phyloP scores from a whole-genome alignment of 2,113 vertebrate species.

The Gallinago media region DNA sequence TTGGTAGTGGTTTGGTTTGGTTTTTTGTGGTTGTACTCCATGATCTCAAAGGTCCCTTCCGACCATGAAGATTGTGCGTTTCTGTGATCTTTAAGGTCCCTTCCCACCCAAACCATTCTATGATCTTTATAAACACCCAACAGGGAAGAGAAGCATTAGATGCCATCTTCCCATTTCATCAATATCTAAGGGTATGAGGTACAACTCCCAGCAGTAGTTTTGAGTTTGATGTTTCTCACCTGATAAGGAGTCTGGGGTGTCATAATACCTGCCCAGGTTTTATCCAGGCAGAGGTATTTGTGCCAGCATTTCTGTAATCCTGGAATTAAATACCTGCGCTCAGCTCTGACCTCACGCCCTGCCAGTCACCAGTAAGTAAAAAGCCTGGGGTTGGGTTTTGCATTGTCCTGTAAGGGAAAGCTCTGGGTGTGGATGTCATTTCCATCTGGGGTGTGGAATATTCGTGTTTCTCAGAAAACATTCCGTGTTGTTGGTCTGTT shows the following conservation, averaged over 20 bases:
- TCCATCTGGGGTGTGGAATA: not conserved
- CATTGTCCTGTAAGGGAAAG: fast-evolving
- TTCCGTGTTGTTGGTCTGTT: not conserved
- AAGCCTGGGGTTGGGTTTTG: not conserved
- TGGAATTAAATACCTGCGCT: not conserved
- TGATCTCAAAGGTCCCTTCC: not conserved
- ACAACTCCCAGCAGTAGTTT: not conserved
- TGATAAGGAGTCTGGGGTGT: too few species aligned
- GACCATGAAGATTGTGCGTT: not conserved
- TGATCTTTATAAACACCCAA: not conserved
- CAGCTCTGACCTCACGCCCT: not conserved
- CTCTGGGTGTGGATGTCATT: not conserved
- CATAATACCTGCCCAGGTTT: not conserved
- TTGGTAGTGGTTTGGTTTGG: too few species aligned
- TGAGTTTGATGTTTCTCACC: not conserved
- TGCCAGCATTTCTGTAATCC: too few species aligned
- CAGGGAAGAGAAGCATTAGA: not conserved
- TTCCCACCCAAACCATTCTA: not conserved
- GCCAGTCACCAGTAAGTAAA: not conserved
- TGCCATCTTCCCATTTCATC: not conserved
- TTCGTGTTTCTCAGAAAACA: not conserved
- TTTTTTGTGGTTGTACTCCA: not conserved
- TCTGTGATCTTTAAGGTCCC: too few species aligned
- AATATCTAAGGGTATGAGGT: too few species aligned
- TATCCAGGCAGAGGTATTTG: not conserved